Evolutionary conservation across 2,113 vertebrate species (phyloP), one percentile per base, ranked within the genome.

Genomic region (Galemys pyrenaicus): DNA sequence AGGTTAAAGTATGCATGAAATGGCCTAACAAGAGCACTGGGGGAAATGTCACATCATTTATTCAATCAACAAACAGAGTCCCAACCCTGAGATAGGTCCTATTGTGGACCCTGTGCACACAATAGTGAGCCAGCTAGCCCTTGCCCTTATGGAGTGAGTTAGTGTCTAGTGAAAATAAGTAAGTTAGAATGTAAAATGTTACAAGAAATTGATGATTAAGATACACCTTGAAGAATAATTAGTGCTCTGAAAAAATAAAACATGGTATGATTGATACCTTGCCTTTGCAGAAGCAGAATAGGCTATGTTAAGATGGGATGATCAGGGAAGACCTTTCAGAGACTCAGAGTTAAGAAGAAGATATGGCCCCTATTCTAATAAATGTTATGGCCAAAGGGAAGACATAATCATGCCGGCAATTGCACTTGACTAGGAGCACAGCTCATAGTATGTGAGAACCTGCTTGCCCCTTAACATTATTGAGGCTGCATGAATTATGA

Each of bases 291-390:
- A 46, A 71, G 17, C 19, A 6, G 41, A 37, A 15, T 3, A 26
- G 16, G 16, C 16, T 56, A 64, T 28, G 73, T 51, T 30, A 64
- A 64, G 67, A 70, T 44, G 41, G 8, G 41, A 1, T 39, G 12
- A 8, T 44, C 6, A 77, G 75, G 49, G 1, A 71, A 62, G 37
- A n/a, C 9, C 16, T 87, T 20, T 65, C 65, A 44, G 37, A 70
- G 28, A 13, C 49, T 37, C 16, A 58, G 32, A 70, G 5, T 56
- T 28, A 73, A 3, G 37, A 75, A 81, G 16, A 41, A 81, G 16
- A 35, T 9, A 16, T 0, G 9, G 2, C 5, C 20, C 1, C 64
- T 0, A 0, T 64, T 32, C 22, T 49, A 15, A 62, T 39, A 15
- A 39, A 68, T 35, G 20, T 30, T n/a, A n/a, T 6, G 4, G 15